Evolutionary conservation across 2,113 vertebrate species (phyloP).

Genomic region (Casuarius casuarius): DNA sequence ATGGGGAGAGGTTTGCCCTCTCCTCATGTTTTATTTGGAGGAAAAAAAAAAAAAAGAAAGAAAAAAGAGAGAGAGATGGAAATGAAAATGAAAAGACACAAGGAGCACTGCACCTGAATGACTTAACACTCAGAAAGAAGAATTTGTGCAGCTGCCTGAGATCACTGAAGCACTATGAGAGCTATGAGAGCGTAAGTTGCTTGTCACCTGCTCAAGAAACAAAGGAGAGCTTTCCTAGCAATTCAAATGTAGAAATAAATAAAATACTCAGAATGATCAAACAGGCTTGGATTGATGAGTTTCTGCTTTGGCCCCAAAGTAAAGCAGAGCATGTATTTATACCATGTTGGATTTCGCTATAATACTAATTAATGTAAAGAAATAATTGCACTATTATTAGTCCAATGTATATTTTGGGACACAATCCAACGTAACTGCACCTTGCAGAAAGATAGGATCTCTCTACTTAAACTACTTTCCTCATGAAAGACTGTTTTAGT

Average conservation of each 20-base stretch:
- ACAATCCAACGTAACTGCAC: neutral
- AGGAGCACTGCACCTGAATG: neutral
- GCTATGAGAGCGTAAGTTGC: neutral
- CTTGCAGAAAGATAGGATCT: neutral
- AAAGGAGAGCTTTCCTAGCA: neutral
- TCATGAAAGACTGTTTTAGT: neutral
- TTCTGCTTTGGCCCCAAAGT: neutral
- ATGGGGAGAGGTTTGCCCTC: neutral
- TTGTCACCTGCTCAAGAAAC: neutral
- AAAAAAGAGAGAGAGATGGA: no score
- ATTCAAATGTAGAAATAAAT: neutral
- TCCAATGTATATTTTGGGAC: neutral
- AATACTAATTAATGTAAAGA: neutral
- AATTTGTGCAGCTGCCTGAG: neutral
- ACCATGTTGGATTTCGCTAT: neutral
- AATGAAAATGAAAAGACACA: no score
- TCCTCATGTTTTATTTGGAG: neutral
- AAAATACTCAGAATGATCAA: neutral
- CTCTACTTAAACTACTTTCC: neutral
- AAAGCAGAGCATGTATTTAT: neutral
- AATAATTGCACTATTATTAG: neutral
- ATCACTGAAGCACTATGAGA: neutral
- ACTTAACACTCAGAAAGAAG: neutral
- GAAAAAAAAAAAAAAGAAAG: neutral
- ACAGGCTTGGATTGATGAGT: no score